These are phyloP conservation scores for Phasia obesa DNA, from an alignment of 2,888 invertebrate species.

Conservation along the genomic window DNA sequence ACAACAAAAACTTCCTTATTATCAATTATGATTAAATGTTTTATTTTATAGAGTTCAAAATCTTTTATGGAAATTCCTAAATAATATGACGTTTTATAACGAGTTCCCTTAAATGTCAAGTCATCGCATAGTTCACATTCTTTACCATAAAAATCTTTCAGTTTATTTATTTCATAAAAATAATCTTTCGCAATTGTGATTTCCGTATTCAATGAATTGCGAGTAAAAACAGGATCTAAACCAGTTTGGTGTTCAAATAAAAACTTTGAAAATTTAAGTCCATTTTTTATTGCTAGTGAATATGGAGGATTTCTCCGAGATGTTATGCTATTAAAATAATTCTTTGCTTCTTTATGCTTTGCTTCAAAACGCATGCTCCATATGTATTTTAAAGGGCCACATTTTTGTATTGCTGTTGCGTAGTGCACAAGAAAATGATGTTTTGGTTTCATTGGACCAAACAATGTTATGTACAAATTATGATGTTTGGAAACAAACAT, in stretches of 20 bases:
- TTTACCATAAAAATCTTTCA: conserved; percentile 21
- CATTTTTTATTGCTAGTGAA: conserved; percentile 53
- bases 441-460: conserved; percentile 55
- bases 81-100: conserved; percentile 50
- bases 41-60: background rate
- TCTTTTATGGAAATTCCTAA: conserved; percentile 4
- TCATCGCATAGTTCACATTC: conserved; percentile 15
- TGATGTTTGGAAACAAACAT: background rate
- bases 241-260: conserved; percentile 40
- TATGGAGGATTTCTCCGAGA: conserved; percentile 52
- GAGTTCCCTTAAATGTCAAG: conserved; percentile 45
- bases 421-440: background rate
- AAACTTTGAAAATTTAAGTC: conserved; percentile 58
- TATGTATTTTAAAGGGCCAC: conserved; percentile 57
- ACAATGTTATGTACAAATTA: conserved; percentile 12
- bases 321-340: conserved; percentile 45
- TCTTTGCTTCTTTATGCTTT: conserved; percentile 55
- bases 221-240: conserved; percentile 13
- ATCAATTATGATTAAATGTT: background rate
- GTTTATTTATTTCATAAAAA: conserved; percentile 33
- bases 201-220: conserved; percentile 4
- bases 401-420: conserved; percentile 18
- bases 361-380: conserved; percentile 47
- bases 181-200: conserved; percentile 4
- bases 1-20: conserved; percentile 1